phyloP scores from a whole-genome alignment of 1,140 invertebrate species.

The Drosophila hydei region DNA sequence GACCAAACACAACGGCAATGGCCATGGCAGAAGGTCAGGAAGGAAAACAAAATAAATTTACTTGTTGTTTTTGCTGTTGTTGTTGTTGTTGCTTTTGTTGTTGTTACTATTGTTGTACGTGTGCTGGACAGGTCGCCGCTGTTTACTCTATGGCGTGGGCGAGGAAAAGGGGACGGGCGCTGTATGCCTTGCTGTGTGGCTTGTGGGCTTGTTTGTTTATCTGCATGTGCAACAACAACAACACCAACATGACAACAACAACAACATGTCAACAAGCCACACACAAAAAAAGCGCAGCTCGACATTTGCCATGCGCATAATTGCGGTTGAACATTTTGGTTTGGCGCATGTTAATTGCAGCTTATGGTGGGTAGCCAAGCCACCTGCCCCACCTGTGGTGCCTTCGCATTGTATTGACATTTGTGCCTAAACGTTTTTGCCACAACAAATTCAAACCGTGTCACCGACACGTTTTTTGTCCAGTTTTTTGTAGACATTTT shows the following conservation, averaged over 20 bases:
- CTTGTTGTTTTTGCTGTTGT: slow-evolving; percentile 14
- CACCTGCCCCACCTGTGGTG: no score
- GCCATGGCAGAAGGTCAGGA: slow-evolving; percentile 28
- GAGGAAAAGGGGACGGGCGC: no score
- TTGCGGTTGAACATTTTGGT: slow-evolving; percentile 42
- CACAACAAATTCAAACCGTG: slow-evolving; percentile 52
- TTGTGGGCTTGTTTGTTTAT: slow-evolving; percentile 39
- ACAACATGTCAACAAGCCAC: slow-evolving; percentile 56
- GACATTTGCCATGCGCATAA: slow-evolving; percentile 63
- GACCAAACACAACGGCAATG: background rate
- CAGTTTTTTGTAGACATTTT: slow-evolving; percentile 16
- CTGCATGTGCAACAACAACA: slow-evolving; percentile 30
- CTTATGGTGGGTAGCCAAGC: background rate
- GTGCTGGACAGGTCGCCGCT: no score
- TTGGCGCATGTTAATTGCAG: slow-evolving; percentile 50
- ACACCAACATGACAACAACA: slow-evolving; percentile 29
- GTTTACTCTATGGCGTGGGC: no score
- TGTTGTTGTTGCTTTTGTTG: slow-evolving; percentile 4
- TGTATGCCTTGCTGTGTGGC: background rate
- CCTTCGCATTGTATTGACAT: slow-evolving; percentile 27
- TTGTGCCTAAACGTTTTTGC: slow-evolving; percentile 41
- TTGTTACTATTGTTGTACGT: no score
- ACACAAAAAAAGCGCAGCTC: slow-evolving; percentile 57
- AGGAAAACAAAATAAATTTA: slow-evolving; percentile 1
- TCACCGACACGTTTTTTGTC: slow-evolving; percentile 15